phyloP scores from a whole-genome alignment of 1,140 invertebrate species.

The Cydia fagiglandana region DNA sequence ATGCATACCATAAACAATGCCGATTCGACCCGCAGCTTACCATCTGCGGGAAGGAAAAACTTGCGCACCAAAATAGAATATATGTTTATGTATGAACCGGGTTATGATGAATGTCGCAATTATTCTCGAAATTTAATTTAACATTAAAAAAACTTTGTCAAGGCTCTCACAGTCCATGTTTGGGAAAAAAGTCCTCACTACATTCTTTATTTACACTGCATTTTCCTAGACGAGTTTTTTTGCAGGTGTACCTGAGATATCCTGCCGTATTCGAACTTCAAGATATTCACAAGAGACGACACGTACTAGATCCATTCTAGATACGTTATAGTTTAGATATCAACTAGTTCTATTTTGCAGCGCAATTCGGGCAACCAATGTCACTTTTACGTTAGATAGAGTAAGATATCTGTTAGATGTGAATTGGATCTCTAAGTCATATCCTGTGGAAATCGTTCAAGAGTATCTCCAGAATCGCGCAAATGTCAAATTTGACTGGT shows the following conservation, averaged over 20 bases:
- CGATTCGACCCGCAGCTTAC: conserved; percentile 1
- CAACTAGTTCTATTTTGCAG: too few species aligned
- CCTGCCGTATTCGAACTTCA: too few species aligned
- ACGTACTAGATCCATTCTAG: too few species aligned
- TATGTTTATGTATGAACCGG: conserved; percentile 2
- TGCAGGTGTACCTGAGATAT: conserved; percentile 3
- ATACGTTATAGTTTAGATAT: too few species aligned
- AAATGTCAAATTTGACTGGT: too few species aligned
- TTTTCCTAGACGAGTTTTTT: conserved; percentile 1
- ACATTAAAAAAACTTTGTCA: conserved; percentile 10
- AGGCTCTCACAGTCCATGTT: conserved; percentile 2
- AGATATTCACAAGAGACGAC: too few species aligned
- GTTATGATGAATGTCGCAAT: conserved; percentile 26
- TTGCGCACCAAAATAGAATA: conserved; percentile 1
- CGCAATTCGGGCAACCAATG: too few species aligned
- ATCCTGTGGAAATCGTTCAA: too few species aligned
- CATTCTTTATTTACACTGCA: conserved; percentile 20
- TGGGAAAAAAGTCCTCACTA: neutral
- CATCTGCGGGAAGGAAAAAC: conserved; percentile 1
- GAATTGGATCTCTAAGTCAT: too few species aligned
- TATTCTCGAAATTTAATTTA: conserved; percentile 19
- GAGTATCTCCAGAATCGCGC: too few species aligned
- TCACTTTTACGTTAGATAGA: too few species aligned
- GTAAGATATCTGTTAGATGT: too few species aligned
- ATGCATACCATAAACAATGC: conserved; percentile 27